Evolutionary conservation across 2,113 vertebrate genomes (phyloP).

Genomic region (Cyanoramphus novaezelandiae): DNA sequence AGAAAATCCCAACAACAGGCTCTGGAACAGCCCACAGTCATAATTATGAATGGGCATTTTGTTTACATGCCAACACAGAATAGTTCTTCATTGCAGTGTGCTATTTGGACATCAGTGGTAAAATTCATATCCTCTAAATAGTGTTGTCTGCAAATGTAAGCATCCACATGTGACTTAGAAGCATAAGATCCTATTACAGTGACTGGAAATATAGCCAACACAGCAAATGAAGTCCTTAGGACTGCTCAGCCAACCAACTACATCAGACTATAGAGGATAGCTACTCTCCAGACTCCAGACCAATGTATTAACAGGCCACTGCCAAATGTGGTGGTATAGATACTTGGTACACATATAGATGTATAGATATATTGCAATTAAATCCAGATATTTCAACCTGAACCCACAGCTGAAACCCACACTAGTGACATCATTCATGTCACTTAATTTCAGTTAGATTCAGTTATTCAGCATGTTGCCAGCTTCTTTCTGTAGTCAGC

Average conservation of each 20-base stretch:
- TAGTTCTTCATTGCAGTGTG: neutral
- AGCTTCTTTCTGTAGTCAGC: neutral
- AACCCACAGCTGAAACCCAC: neutral
- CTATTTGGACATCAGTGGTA: neutral
- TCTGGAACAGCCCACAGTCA: neutral
- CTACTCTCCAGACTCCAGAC: neutral
- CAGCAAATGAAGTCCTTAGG: neutral
- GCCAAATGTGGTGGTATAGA: neutral
- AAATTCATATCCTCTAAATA: neutral
- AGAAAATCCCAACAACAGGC: neutral
- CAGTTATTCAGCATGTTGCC: neutral
- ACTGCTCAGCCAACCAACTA: neutral
- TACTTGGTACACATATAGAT: neutral
- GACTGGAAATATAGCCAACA: neutral
- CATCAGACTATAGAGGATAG: neutral
- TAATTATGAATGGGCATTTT: neutral
- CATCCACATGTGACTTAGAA: neutral
- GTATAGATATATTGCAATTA: neutral
- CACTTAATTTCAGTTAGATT: neutral
- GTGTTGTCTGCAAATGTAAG: neutral
- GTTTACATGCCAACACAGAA: neutral
- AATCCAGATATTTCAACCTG: neutral
- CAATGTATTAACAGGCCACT: neutral
- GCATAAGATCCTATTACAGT: neutral
- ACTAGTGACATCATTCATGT: neutral